Conservation (phyloP, 2,113 vertebrate species). For the Notarius quadriscutis region DNA sequence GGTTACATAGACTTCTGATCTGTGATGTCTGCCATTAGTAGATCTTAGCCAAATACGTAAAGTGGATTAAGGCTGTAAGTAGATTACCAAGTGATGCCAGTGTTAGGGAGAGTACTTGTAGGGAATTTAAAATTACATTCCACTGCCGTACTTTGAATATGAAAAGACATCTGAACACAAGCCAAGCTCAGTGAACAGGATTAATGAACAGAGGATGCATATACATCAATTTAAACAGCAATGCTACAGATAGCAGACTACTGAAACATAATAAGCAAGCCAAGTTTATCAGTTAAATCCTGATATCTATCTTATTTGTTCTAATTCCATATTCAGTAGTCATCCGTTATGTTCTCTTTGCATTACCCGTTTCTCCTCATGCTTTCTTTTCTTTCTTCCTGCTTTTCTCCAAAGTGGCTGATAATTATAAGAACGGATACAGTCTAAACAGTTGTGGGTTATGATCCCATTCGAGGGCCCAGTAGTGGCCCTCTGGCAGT, state of each 20-base stretch:
- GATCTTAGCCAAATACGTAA: constrained; percentile 12
- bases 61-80: constrained; percentile 33
- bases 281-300: constrained; percentile 20
- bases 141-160: not conserved
- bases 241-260: not conserved
- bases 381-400: not conserved
- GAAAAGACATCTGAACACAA: constrained; percentile 21
- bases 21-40: constrained; percentile 28
- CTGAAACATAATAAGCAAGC: constrained; percentile 9
- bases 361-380: not conserved
- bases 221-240: constrained; percentile 1
- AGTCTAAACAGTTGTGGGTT: not conserved
- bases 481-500: too few species aligned
- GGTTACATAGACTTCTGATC: constrained; percentile 30
- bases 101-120: constrained; percentile 30
- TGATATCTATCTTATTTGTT: constrained; percentile 4
- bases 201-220: constrained; percentile 24
- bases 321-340: not conserved
- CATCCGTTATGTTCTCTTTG: constrained; percentile 6
- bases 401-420: not conserved
- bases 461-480: not conserved
- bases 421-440: not conserved
- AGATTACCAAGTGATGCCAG: constrained; percentile 19
- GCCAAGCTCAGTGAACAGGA: constrained; percentile 17
- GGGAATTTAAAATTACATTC: constrained; percentile 32